Percentiles rank a stretch among this genome's conserved stretches.
phyloP scores from a whole-genome alignment of 1,140 invertebrate genomes.

The Drosophila orosa region DNA sequence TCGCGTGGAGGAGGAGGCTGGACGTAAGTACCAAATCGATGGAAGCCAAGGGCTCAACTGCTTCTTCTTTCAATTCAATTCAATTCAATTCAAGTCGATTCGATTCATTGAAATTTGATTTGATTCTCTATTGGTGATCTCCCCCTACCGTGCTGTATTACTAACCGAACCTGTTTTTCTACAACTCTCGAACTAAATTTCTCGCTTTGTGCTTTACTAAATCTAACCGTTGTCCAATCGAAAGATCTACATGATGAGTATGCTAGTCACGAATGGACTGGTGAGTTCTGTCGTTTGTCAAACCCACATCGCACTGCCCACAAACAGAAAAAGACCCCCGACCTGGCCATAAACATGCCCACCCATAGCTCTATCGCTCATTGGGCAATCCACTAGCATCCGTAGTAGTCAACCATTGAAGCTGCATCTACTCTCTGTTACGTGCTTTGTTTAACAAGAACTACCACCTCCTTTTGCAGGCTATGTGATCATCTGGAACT shows the following conservation, averaged over 20 bases:
- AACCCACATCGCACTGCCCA: conserved; percentile 69
- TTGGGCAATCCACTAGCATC: conserved; percentile 35
- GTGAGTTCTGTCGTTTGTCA: conserved; percentile 77
- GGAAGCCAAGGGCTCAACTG: conserved; percentile 13
- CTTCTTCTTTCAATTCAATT: conserved; percentile 47
- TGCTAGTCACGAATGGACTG: conserved; percentile 83
- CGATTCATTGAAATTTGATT: conserved; percentile 45
- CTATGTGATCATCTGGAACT: conserved; percentile 93
- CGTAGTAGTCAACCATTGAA: conserved; percentile 16
- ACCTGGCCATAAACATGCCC: conserved; percentile 45
- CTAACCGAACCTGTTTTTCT: conserved; percentile 68
- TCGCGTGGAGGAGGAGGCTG: conserved; percentile 89
- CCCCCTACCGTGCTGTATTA: conserved; percentile 46
- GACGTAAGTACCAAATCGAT: conserved; percentile 87
- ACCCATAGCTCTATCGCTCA: conserved; percentile 46
- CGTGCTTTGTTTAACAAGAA: not conserved
- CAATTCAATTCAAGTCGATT: conserved; percentile 50
- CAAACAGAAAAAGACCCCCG: conserved; percentile 32
- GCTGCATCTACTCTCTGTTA: not conserved
- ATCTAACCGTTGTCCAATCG: conserved; percentile 54
- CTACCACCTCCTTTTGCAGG: conserved; percentile 45
- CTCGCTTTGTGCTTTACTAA: conserved; percentile 68
- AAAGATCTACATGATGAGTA: conserved; percentile 84
- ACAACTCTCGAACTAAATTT: conserved; percentile 60
- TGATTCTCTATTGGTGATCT: conserved; percentile 53